phyloP scores from a whole-genome alignment of 2,113 vertebrate genomes.

The Spheniscus mendiculus region DNA sequence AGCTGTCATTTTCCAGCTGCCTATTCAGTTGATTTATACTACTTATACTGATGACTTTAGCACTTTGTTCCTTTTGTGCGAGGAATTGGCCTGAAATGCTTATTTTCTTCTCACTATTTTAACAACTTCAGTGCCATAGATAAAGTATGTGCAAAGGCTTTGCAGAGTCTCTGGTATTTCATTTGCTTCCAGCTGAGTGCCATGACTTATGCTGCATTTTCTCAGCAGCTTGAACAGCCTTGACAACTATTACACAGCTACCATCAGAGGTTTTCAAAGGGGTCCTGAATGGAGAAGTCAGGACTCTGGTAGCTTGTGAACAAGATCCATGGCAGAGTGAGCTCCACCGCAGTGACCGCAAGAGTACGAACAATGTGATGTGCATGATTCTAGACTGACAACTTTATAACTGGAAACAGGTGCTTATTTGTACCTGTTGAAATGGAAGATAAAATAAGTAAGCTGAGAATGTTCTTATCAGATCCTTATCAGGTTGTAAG shows the following conservation, averaged over 20 bases:
- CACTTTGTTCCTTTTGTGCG: not conserved
- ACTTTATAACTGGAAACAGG: not conserved
- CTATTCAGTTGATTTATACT: constrained; percentile 17
- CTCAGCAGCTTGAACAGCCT: not conserved
- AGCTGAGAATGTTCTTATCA: not conserved
- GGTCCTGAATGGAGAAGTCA: not conserved
- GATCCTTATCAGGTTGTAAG: not conserved
- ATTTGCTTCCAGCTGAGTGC: not conserved
- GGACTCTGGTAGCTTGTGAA: not conserved
- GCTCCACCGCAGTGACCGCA: not conserved
- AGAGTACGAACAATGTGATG: not conserved
- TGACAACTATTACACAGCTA: not conserved
- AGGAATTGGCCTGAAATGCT: not conserved
- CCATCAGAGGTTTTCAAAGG: not conserved
- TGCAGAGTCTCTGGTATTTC: not conserved
- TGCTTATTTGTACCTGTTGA: not conserved
- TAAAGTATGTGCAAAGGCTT: not conserved
- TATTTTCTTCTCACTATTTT: not conserved
- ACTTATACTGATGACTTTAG: constrained; percentile 8
- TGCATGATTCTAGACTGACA: not conserved
- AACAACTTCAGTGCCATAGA: not conserved
- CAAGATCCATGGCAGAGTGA: not conserved
- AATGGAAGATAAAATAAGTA: not conserved
- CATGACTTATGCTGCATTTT: not conserved
- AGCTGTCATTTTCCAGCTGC: not conserved